Evolutionary conservation across 1,140 invertebrate genomes (phyloP), one percentile per base, ranked within the genome.

Genomic region (Probaryconus sp.): DNA sequence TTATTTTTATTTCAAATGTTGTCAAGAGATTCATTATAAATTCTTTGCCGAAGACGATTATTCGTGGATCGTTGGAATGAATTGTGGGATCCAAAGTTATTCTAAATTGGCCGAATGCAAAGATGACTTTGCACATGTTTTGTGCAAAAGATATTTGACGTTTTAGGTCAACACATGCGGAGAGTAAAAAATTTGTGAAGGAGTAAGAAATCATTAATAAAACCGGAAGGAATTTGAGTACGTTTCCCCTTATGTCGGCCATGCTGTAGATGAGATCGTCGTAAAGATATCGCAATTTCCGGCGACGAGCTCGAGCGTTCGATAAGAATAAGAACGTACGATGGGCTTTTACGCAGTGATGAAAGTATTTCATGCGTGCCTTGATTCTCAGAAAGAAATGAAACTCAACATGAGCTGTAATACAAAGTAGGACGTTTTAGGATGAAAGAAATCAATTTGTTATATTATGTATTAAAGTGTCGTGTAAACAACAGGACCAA

Each of bases 261-360:
- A 64, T 69, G 24, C 45, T 56, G 51, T 40, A 69, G 64, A 68
- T 68, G 71, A 69, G 72, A 75, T 75, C 42, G 58, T 79, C 68
- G 78, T 80, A 69, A 70, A 82, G 81, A 85, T 84, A 85, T 79
- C 77, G 74, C 76, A 67, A 79, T 81, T 84, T 85, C 83, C 83
- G 81, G 79, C 79, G 79, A 81, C 73, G 75, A 81, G 78, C 76
- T 61, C 33, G 42, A 42, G 51, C 79, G 58, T 75, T 75, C 75
- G 61, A 74, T 61, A 55, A 74, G 82, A 68, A 84, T 84, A 85
- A 83, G 79, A 79, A 74, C 60, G 58, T 38, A 72, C 56, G 60
- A 43, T 70, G 70, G 47, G 56, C 68, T 71, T 71, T 72, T 65
- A 56, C 55, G 56, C 48, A 55, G 47, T 28, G 53, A 60, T 61